phyloP scores from a whole-genome alignment of 2,797 vertebrate species.

The Craterocephalus amniculus region DNA sequence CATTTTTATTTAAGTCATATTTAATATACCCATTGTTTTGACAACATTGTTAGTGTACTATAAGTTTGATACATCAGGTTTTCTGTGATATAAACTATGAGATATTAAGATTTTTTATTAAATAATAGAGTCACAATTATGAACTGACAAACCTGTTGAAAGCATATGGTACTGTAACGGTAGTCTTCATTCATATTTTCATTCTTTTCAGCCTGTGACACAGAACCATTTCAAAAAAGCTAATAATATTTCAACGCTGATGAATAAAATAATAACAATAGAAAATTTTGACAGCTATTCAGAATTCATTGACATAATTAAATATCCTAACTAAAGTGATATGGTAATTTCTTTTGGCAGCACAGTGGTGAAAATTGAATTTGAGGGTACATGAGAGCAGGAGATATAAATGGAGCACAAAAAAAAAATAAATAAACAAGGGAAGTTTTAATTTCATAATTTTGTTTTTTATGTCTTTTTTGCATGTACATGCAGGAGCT shows the following conservation, averaged over 20 bases:
- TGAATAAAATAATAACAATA: constrained; percentile 30
- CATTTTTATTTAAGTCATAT: constrained; percentile 50
- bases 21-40: constrained; percentile 5
- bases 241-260: constrained; percentile 31
- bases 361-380: constrained; percentile 56
- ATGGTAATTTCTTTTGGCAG: constrained; percentile 29
- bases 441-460: constrained; percentile 65
- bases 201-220: constrained; percentile 18
- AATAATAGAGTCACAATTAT: constrained; percentile 8
- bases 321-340: constrained; percentile 23
- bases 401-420: constrained; percentile 54
- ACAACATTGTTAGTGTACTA: neutral
- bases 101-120: constrained; percentile 14
- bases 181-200: neutral
- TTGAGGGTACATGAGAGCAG: constrained; percentile 45
- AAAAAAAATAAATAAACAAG: constrained; percentile 59
- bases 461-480: constrained; percentile 18
- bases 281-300: constrained; percentile 39
- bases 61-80: neutral
- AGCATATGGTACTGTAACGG: neutral
- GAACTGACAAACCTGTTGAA: constrained; percentile 17
- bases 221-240: constrained; percentile 19
- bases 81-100: constrained; percentile 11
- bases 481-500: constrained; percentile 56
- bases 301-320: constrained; percentile 42